phyloP scores from a whole-genome alignment of 2,888 invertebrate species.

The Cephus sareptanus region DNA sequence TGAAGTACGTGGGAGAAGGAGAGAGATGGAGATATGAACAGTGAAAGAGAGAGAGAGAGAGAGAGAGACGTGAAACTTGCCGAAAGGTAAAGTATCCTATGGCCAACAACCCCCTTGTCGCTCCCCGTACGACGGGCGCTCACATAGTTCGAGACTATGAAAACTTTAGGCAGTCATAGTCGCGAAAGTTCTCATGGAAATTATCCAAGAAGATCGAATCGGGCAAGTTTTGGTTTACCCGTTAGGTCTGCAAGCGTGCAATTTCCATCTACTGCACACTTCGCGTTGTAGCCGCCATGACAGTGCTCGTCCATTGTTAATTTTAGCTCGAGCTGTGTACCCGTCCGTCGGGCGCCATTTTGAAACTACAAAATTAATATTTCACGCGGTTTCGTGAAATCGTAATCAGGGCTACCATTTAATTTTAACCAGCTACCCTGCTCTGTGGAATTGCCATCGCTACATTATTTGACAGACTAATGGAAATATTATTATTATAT shows the following conservation, averaged over 20 bases:
- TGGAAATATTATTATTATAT: neutral
- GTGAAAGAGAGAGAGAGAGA: no score
- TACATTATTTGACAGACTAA: no score
- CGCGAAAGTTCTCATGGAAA: no score
- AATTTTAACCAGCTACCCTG: neutral
- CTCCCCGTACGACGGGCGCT: neutral
- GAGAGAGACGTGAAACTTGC: neutral
- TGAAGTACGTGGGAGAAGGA: neutral
- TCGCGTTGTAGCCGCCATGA: neutral
- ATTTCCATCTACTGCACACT: neutral
- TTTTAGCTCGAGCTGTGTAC: neutral
- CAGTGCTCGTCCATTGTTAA: neutral
- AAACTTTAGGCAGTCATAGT: no score
- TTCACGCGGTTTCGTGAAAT: neutral
- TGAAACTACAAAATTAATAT: neutral
- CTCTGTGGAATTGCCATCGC: neutral
- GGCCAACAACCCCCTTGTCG: neutral
- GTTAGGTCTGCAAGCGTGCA: neutral
- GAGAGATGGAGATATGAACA: no score
- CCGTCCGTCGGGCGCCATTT: neutral
- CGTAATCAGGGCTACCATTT: neutral
- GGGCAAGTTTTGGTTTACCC: neutral
- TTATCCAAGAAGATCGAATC: no score
- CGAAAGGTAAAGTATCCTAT: neutral
- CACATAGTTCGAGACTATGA: no score